These are phyloP conservation scores for Colius striatus DNA, from an alignment of 2,113 vertebrate species.

Conservation along the genomic window DNA sequence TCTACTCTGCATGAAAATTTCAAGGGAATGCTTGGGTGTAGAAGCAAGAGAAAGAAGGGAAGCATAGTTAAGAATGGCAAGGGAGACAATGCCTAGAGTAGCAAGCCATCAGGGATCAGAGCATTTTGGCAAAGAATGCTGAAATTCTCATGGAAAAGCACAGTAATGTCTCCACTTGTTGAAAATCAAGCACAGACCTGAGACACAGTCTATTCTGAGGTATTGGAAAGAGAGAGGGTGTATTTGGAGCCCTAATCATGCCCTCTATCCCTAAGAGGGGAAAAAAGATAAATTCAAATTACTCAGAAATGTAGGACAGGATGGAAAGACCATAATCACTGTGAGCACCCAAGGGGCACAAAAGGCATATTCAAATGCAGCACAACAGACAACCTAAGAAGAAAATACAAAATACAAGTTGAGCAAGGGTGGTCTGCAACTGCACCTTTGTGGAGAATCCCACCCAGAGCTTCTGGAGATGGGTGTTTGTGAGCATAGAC, in stretches of 20 bases:
- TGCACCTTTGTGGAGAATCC: neutral
- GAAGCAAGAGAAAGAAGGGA: neutral
- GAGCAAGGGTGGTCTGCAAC: neutral
- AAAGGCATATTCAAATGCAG: neutral
- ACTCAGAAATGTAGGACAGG: neutral
- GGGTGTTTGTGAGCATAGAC: neutral
- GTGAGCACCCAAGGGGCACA: neutral
- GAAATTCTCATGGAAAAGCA: neutral
- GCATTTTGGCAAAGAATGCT: neutral
- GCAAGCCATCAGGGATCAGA: neutral
- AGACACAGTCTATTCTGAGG: neutral
- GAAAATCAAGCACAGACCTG: neutral
- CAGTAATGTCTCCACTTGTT: neutral
- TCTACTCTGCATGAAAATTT: neutral
- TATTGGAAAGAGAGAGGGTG: neutral
- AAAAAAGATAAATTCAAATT: neutral
- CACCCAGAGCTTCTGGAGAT: neutral
- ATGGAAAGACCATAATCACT: neutral
- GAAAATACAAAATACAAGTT: neutral
- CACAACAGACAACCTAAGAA: rapidly evolving
- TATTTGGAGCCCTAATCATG: neutral
- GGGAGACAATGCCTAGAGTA: neutral
- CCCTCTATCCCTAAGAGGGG: neutral
- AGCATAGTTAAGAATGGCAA: neutral
- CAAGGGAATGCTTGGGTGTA: neutral